phyloP scores from a whole-genome alignment of 2,113 vertebrate genomes.

The Ginglymostoma cirratum region DNA sequence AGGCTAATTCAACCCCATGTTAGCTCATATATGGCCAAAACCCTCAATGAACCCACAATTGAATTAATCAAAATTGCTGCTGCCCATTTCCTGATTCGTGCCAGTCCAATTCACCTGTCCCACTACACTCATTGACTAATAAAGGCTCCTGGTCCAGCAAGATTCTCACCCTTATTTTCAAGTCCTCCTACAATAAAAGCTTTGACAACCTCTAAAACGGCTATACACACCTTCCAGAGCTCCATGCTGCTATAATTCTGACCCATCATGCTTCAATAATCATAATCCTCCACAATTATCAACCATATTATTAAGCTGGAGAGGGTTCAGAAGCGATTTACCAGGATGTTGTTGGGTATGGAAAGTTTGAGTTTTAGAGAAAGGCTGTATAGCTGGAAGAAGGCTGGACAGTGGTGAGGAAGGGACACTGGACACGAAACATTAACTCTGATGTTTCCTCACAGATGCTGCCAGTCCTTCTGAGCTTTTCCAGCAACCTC shows the following conservation, averaged over 20 bases:
- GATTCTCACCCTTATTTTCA: background rate
- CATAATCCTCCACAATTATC: background rate
- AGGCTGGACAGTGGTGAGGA: too few species aligned
- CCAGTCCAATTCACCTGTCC: background rate
- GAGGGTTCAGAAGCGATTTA: too few species aligned
- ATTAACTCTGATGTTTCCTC: too few species aligned
- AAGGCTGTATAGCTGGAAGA: too few species aligned
- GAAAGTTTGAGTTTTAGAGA: too few species aligned
- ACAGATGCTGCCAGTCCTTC: too few species aligned
- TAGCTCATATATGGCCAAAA: background rate
- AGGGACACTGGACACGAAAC: too few species aligned
- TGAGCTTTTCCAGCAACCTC: too few species aligned
- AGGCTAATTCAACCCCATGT: background rate
- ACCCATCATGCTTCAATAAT: background rate
- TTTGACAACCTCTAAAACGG: too few species aligned
- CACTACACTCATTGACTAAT: background rate
- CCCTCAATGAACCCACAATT: background rate
- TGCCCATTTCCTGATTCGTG: background rate
- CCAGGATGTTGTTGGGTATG: too few species aligned
- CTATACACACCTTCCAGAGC: background rate
- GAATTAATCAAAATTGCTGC: background rate
- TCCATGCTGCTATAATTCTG: background rate
- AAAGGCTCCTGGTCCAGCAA: background rate
- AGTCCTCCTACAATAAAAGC: background rate
- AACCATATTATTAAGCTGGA: too few species aligned